Base-by-base conservation (phyloP, 2,888 invertebrate genomes). In the Bruchidius siliquastri region DNA sequence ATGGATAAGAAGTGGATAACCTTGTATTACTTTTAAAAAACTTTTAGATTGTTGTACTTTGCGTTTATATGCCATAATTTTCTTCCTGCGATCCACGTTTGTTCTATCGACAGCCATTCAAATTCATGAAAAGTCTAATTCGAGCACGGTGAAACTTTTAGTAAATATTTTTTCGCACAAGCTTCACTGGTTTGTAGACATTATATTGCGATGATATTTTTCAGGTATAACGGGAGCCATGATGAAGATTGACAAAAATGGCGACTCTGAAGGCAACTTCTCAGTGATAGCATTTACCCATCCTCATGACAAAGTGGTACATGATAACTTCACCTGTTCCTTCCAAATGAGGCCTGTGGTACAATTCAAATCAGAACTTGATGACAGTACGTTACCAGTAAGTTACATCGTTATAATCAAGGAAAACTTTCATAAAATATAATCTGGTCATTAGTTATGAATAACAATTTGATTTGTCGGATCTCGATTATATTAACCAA, bases 261-360 rank as follows among this genome's bases (percentile, higher is more conserved):
- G 98, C 1, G 98, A 99, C 86, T 98, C 98, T 0, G 97, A 98
- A 86, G 98, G 98, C 10, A 99, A 99, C 87, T 99, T 97, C 88
- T 97, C 98, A 0, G 94, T 99, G 73, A 88, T 98, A 76, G 95
- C 97, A 0, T 91, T 93, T 82, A 94, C 93, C 84, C 77, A 80
- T 68, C 76, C 74, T 10, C 73, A 78, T 6, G 77, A 80, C 71
- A 87, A 86, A 77, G 88, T 88, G 69, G 88, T 88, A 0, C 83
- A 86, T 71, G 85, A 86, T 69, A 90, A 90, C 81, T 92, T 92
- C 80, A 90, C 90, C 73, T 96, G 96, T 85, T 86, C 90, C 68
- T 92, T 91, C 84, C 92, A 92, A 84, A 94, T 96, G 93, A 89
- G 93, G 79, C 94, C 94, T 0, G 94, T 96, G n/a, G 94, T 93